Evolutionary conservation across 2,113 vertebrate species (phyloP), one percentile per base, ranked within the genome.

Genomic region (Trematocara variabile): DNA sequence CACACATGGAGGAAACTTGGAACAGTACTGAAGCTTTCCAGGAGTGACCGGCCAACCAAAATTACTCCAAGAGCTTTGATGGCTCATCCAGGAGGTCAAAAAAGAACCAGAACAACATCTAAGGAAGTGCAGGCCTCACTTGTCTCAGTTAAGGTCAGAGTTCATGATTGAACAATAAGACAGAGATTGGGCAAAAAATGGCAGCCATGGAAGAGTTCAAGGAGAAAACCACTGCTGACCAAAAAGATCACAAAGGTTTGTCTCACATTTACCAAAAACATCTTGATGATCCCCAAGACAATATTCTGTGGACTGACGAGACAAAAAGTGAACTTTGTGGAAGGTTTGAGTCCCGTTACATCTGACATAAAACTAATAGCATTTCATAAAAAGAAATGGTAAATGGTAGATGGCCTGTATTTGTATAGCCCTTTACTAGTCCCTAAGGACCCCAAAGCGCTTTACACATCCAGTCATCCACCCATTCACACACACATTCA

Each of bases 91-190:
- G 30, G 56, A 2, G 16, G 56, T 60, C 30, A 63, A 16, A n/a
- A 34, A 63, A n/a, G 16, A 60, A n/a, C 56, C 56, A 6, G 5
- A 60, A n/a, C 56, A 60, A 6, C 56, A 60, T 34, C 56, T 60
- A 60, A 60, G 0, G 2, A 60, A 60, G 1, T 30, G 0, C 25
- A 56, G 13, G 54, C 12, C 2, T 56, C 7, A 30, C 0, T 56
- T 30, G 25, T 0, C 13, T 30, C 54, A 56, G 33, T 13, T 39
- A 39, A 20, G 60, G 60, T 39, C 33, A 65, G 2, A 20, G 34
- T 65, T 65, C 34, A 60, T 5, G 54, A 30, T 30, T 56, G 0
- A 30, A 56, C 4, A 16, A 5, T 5, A 5, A 8, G 25, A 56
- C 25, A 8, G 54, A 56, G 25, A 56, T 0, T 56, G 54, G 22